Conservation (phyloP, 1,140 invertebrate genomes). For the Drosophila nasuta region DNA sequence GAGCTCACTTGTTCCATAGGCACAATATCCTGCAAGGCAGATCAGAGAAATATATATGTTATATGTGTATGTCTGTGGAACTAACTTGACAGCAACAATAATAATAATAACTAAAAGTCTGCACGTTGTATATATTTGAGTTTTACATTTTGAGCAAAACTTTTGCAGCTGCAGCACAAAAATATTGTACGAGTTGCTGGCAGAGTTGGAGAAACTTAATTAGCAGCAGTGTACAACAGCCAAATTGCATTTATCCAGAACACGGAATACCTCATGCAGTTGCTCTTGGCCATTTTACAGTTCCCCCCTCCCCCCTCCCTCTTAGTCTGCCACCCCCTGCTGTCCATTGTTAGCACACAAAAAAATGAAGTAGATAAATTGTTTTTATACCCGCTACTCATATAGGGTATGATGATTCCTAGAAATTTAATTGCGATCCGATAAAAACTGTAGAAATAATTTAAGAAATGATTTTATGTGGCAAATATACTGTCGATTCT, state of each 20-base stretch:
- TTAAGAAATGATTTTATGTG: too few species aligned
- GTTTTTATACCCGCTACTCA: slow-evolving; percentile 1
- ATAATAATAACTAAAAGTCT: slow-evolving; percentile 9
- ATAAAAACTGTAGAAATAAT: too few species aligned
- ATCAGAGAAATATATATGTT: slow-evolving; percentile 12
- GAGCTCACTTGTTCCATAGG: slow-evolving; percentile 85
- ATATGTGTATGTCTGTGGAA: background rate
- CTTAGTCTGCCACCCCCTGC: background rate
- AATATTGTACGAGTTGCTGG: background rate
- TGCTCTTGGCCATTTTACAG: slow-evolving; percentile 34
- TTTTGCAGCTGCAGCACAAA: slow-evolving; percentile 35
- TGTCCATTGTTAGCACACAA: slow-evolving; percentile 16
- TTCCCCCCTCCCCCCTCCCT: background rate
- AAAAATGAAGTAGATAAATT: slow-evolving; percentile 77
- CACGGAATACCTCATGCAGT: slow-evolving; percentile 33
- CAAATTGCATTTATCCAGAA: slow-evolving; percentile 63
- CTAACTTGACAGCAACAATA: slow-evolving; percentile 12
- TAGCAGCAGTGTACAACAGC: slow-evolving; percentile 39
- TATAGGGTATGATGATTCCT: too few species aligned
- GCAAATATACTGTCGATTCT: too few species aligned
- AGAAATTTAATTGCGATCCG: too few species aligned
- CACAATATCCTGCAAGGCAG: slow-evolving; percentile 81
- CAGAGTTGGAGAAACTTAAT: slow-evolving; percentile 58
- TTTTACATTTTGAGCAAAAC: slow-evolving; percentile 28
- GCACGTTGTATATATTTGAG: background rate